Conservation (phyloP, 2,797 vertebrate genomes). For the Pteronotus mesoamericanus region DNA sequence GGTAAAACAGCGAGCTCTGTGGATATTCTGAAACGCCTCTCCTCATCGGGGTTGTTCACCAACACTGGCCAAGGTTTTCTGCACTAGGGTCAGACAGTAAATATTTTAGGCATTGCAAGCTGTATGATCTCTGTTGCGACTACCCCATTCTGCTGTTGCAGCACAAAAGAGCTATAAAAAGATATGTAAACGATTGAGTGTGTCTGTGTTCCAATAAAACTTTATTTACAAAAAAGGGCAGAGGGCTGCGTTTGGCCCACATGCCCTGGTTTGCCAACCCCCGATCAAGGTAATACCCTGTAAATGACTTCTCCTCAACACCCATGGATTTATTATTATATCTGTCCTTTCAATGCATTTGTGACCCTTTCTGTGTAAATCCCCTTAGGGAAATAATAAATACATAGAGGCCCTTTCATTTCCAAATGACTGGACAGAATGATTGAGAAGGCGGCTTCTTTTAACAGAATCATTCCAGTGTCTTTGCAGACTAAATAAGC, state of each 20-base stretch:
- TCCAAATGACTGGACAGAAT: background rate
- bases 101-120: background rate
- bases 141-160: background rate
- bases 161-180: background rate
- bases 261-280: background rate
- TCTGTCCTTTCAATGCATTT: background rate
- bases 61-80: background rate
- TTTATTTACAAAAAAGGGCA: conserved; percentile 14
- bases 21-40: background rate
- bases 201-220: background rate
- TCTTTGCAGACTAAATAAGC: conserved; percentile 52
- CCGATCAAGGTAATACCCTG: background rate
- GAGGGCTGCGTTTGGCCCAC: background rate
- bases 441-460: background rate
- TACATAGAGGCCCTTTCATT: background rate
- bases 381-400: background rate
- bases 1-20: background rate
- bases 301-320: background rate
- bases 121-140: background rate
- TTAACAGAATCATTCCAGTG: conserved; percentile 54
- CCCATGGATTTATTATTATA: background rate
- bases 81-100: background rate
- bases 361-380: background rate
- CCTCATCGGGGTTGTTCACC: background rate
- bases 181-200: background rate